These are phyloP conservation scores for Atta texana DNA, from an alignment of 1,140 invertebrate genomes.

Conservation along the genomic window DNA sequence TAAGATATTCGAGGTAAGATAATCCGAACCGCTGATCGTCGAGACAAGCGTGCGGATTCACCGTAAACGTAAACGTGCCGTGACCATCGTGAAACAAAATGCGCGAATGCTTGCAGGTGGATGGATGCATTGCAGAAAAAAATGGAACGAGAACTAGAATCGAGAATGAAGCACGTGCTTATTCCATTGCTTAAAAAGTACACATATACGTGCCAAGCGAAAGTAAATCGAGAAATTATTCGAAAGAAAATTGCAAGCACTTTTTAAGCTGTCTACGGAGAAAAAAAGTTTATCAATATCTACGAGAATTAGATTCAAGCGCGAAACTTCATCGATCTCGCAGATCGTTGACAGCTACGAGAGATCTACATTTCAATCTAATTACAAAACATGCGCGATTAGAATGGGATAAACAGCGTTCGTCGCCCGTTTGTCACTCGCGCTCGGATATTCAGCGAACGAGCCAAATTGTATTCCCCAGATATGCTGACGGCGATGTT, in stretches of 20 bases:
- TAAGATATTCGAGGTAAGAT: slow-evolving; percentile 42
- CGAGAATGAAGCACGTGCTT: slow-evolving; percentile 67
- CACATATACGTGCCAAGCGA: not conserved
- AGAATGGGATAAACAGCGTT: not conserved
- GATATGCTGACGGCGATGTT: slow-evolving; percentile 61
- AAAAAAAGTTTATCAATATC: not conserved
- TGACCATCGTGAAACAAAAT: slow-evolving; percentile 61
- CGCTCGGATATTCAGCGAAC: slow-evolving; percentile 12
- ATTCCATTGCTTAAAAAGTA: slow-evolving; percentile 27
- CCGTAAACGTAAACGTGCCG: slow-evolving; percentile 48
- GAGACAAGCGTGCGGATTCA: slow-evolving; percentile 48
- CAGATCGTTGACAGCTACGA: not conserved
- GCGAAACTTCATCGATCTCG: not conserved
- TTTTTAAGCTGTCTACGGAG: not conserved
- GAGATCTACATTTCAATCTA: not conserved
- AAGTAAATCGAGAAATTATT: not conserved
- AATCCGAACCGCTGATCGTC: slow-evolving; percentile 48
- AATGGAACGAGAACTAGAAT: slow-evolving; percentile 74
- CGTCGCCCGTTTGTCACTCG: slow-evolving; percentile 26
- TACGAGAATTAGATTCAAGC: not conserved
- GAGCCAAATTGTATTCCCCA: slow-evolving; percentile 41
- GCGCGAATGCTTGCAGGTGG: slow-evolving; percentile 6
- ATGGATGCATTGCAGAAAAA: slow-evolving; percentile 68
- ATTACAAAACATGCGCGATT: slow-evolving; percentile 13
- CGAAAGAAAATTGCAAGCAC: not conserved